Conservation (phyloP, 2,113 vertebrate species). For the Telmatochromis brachygnathus region DNA sequence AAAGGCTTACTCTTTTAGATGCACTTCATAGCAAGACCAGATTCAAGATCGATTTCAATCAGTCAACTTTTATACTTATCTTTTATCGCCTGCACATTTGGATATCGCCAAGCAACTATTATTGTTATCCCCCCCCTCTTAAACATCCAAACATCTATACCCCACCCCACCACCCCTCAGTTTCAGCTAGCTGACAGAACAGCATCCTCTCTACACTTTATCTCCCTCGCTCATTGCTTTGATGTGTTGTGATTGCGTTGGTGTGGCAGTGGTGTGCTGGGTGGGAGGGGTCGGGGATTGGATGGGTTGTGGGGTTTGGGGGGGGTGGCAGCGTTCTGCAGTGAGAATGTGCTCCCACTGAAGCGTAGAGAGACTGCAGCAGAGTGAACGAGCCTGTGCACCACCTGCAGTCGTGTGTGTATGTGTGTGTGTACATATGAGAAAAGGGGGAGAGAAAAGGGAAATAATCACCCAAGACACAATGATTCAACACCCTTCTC, state of each 20-base stretch:
- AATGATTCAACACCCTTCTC: slow-evolving; percentile 58
- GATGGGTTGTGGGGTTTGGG: background rate
- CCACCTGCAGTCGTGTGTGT: slow-evolving; percentile 54
- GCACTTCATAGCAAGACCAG: background rate
- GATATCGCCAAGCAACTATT: slow-evolving; percentile 22
- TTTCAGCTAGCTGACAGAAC: slow-evolving; percentile 40
- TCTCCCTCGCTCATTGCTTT: slow-evolving; percentile 60
- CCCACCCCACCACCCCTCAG: background rate
- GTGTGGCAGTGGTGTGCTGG: slow-evolving; percentile 32
- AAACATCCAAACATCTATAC: background rate
- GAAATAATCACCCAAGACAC: slow-evolving; percentile 64
- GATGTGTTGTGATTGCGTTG: slow-evolving; percentile 68
- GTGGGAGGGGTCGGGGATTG: slow-evolving; percentile 6
- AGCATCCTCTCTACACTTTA: slow-evolving; percentile 37
- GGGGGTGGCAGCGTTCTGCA: slow-evolving; percentile 61
- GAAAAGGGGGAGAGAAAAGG: background rate
- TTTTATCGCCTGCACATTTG: background rate
- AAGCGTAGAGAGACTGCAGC: slow-evolving; percentile 74
- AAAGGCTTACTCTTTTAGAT: background rate
- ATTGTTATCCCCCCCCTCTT: background rate
- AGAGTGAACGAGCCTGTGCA: slow-evolving; percentile 62
- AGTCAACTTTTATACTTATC: background rate
- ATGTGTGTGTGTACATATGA: background rate
- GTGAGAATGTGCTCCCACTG: slow-evolving; percentile 70
- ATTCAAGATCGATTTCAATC: background rate